phyloP scores from a whole-genome alignment of 2,888 invertebrate species.

The Stomorhina lunata region DNA sequence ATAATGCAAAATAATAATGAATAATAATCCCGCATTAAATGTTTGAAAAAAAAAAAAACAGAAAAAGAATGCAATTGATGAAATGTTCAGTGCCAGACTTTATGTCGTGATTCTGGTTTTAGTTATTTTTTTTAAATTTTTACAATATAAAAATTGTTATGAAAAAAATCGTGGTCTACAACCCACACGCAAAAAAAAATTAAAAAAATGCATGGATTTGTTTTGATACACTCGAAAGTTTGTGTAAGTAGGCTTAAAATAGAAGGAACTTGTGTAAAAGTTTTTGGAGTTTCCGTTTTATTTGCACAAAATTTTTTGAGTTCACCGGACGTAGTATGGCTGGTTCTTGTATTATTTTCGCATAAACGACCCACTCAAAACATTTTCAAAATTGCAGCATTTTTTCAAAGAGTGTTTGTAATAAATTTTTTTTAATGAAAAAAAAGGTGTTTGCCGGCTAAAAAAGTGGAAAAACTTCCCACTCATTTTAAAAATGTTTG shows the following conservation, averaged over 20 bases:
- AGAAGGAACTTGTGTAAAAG: background rate
- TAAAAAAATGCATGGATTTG: slow-evolving; percentile 21
- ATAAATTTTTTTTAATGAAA: background rate
- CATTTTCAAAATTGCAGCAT: background rate
- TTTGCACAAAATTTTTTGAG: slow-evolving; percentile 19
- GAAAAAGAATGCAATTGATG: slow-evolving; percentile 31
- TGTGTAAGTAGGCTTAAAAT: background rate
- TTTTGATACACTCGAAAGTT: slow-evolving; percentile 17
- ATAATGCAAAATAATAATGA: slow-evolving; percentile 38
- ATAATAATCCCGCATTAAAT: slow-evolving; percentile 44
- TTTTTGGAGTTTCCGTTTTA: background rate
- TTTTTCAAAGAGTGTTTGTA: background rate
- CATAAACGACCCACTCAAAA: slow-evolving; percentile 36
- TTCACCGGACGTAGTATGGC: slow-evolving; percentile 47
- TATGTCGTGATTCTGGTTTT: slow-evolving; percentile 50
- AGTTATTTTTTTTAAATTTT: background rate
- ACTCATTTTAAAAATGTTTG: background rate
- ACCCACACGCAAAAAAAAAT: slow-evolving; percentile 48
- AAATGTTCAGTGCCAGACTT: slow-evolving; percentile 54
- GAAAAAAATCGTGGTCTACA: slow-evolving; percentile 57
- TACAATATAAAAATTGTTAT: slow-evolving; percentile 24
- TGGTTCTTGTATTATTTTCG: slow-evolving; percentile 26
- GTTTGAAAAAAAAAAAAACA: slow-evolving; percentile 12
- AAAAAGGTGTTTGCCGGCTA: background rate
- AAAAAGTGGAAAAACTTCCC: background rate